phyloP scores from a whole-genome alignment of 2,113 vertebrate genomes.

The Vireo altiloquus region DNA sequence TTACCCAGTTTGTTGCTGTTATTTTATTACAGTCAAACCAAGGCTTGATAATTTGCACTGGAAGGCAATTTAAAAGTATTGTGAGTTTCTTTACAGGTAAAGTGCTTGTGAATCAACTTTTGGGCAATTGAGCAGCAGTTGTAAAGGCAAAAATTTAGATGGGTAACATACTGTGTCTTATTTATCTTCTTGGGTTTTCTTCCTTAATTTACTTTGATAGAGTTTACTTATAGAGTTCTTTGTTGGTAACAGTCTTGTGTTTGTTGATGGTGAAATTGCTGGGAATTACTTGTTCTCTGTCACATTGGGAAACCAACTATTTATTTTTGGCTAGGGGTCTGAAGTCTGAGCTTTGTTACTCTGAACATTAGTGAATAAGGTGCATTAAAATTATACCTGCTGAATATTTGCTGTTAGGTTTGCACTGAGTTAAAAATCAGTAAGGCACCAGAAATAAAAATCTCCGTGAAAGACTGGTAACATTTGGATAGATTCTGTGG shows the following conservation, averaged over 20 bases:
- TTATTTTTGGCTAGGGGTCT: background rate
- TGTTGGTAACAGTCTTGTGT: background rate
- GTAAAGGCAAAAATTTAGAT: background rate
- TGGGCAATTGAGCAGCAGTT: background rate
- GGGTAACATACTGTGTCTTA: background rate
- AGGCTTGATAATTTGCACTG: background rate
- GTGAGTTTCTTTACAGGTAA: accelerated
- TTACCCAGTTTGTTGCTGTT: background rate
- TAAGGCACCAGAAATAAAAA: background rate
- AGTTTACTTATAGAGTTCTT: background rate
- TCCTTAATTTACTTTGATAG: background rate
- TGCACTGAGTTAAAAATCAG: background rate
- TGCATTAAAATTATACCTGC: background rate
- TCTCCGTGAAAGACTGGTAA: background rate
- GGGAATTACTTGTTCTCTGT: background rate
- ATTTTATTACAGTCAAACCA: background rate
- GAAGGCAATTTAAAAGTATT: background rate
- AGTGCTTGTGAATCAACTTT: background rate
- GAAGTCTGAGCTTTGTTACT: background rate
- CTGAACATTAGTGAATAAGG: background rate
- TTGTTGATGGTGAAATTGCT: background rate
- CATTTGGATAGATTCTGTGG: background rate
- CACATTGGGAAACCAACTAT: background rate
- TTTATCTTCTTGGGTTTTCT: background rate
- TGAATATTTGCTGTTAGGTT: background rate